Percentiles rank a stretch among this genome's conserved stretches.
Evolutionary conservation across 2,888 invertebrate genomes (phyloP).

Genomic region (Pardosa pseudoannulata): DNA sequence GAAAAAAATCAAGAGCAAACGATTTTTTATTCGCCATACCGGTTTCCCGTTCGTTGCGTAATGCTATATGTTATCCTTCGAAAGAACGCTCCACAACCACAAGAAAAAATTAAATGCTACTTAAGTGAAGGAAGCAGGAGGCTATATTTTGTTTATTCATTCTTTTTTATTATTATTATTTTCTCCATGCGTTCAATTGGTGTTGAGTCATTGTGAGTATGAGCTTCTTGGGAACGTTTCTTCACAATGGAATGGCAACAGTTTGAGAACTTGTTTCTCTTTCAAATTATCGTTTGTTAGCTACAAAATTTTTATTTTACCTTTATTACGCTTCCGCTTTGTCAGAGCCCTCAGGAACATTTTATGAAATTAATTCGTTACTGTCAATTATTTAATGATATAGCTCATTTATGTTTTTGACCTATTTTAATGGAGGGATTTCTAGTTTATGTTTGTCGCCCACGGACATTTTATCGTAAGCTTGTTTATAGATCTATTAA

Average conservation of each 20-base stretch:
- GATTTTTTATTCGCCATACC: slow-evolving; percentile 20
- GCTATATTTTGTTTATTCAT: slow-evolving; percentile 4
- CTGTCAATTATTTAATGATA: too few relatives aligned
- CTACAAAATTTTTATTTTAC: too few relatives aligned
- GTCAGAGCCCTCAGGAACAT: too few relatives aligned
- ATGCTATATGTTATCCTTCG: slow-evolving; percentile 34
- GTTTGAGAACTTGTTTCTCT: slow-evolving; percentile 39
- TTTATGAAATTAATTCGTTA: too few relatives aligned
- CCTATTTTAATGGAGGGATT: too few relatives aligned
- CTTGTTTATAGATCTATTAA: too few relatives aligned
- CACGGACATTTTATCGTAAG: too few relatives aligned
- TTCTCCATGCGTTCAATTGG: slow-evolving; percentile 25
- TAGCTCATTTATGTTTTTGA: too few relatives aligned
- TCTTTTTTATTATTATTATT: too few relatives aligned
- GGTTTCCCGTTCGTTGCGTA: slow-evolving; percentile 46
- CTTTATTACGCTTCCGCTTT: too few relatives aligned
- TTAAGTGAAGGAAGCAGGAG: slow-evolving; percentile 48
- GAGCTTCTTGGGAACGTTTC: slow-evolving; percentile 40
- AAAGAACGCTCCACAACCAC: slow-evolving; percentile 3
- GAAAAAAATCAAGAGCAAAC: neutral
- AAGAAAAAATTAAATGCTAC: slow-evolving; percentile 53
- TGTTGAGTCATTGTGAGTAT: slow-evolving; percentile 49
- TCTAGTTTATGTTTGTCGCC: too few relatives aligned
- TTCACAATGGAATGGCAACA: slow-evolving; percentile 50
- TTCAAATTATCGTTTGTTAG: neutral